Conservation (phyloP, 2,113 vertebrate species). For the Dryoscopus gambensis region DNA sequence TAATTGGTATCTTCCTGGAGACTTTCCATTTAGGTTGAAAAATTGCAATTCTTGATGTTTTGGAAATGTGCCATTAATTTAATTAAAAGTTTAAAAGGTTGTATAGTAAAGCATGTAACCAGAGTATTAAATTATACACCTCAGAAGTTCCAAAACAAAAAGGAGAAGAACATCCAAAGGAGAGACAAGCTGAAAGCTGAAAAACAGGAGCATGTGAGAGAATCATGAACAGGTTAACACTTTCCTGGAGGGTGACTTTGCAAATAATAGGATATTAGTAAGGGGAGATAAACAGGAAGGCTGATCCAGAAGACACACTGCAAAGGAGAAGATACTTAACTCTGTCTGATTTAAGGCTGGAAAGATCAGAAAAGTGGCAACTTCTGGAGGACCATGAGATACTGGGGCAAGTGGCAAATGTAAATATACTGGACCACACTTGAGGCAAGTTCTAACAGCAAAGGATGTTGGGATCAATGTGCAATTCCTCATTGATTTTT, state of each 20-base stretch:
- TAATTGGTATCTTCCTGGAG: not conserved
- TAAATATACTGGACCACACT: not conserved
- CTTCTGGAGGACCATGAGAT: not conserved
- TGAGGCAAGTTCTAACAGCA: not conserved
- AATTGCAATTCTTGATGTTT: not conserved
- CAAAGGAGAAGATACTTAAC: not conserved
- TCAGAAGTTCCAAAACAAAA: not conserved
- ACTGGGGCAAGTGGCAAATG: not conserved
- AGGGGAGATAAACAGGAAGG: not conserved
- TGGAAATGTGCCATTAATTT: constrained; percentile 8
- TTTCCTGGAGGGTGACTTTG: not conserved
- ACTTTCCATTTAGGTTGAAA: constrained; percentile 7
- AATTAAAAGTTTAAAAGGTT: not conserved
- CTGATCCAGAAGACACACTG: not conserved
- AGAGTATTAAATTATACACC: not conserved
- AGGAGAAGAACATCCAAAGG: not conserved
- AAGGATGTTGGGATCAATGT: not conserved
- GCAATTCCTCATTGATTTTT: not conserved
- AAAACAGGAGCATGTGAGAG: not conserved
- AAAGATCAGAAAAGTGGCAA: not conserved
- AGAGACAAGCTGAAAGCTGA: not conserved
- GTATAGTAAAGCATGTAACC: not conserved
- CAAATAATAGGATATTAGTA: not conserved
- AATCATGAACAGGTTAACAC: not conserved
- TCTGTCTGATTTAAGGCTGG: not conserved